Evolutionary conservation across 1,140 invertebrate genomes (phyloP).

Genomic region (Trachymyrmex cornetzi): DNA sequence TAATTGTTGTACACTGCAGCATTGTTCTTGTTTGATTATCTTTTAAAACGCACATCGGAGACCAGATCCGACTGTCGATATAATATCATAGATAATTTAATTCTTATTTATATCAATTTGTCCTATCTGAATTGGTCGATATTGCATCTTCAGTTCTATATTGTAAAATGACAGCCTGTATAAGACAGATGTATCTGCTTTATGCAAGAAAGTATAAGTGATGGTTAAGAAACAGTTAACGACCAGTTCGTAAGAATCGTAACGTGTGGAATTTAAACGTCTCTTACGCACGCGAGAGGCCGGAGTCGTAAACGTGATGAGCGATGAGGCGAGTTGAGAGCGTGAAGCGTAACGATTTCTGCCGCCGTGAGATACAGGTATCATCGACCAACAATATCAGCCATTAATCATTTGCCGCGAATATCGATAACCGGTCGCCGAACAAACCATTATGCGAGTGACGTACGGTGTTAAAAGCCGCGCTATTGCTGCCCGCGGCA

Average conservation of each 20-base stretch:
- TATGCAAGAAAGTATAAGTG: constrained; percentile 21
- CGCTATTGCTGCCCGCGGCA: constrained; percentile 26
- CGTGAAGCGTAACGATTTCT: constrained; percentile 40
- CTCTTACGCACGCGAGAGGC: constrained; percentile 6
- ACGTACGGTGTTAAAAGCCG: constrained; percentile 42
- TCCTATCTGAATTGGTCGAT: background rate
- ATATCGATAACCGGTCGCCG: constrained; percentile 40
- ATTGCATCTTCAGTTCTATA: background rate
- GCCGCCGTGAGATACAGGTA: constrained; percentile 15
- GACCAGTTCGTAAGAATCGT: constrained; percentile 12
- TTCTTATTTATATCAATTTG: constrained; percentile 4
- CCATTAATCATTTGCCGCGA: constrained; percentile 37
- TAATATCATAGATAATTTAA: background rate
- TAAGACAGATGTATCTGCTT: constrained; percentile 3
- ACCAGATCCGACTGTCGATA: background rate
- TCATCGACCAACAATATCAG: constrained; percentile 5
- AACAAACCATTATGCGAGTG: constrained; percentile 18
- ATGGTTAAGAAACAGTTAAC: constrained; percentile 25
- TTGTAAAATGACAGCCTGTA: background rate
- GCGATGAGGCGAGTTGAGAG: constrained; percentile 34
- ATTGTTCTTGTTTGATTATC: background rate
- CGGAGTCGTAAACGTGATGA: constrained; percentile 5
- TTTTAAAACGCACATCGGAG: background rate
- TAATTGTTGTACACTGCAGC: background rate
- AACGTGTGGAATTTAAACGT: constrained; percentile 33